Percentiles rank a stretch among this genome's conserved stretches.
These are phyloP conservation scores for Anagyrus pseudococci DNA, from an alignment of 2,888 invertebrate species.

Conservation along the genomic window DNA sequence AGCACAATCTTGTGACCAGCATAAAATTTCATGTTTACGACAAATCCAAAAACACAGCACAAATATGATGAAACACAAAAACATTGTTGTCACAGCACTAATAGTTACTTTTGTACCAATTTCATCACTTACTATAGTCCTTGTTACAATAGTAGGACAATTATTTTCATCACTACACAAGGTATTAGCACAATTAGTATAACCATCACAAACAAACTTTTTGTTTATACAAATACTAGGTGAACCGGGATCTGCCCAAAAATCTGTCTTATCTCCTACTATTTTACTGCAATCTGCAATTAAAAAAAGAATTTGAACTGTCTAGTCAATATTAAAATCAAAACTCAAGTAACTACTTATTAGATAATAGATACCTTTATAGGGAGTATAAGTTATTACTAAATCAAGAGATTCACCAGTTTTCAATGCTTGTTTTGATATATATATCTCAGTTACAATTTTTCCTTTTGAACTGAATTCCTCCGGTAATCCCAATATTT, in stretches of 20 bases:
- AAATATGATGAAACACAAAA: conserved; percentile 63
- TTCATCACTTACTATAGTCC: conserved; percentile 44
- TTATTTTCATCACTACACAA: conserved; percentile 62
- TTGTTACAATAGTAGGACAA: conserved; percentile 47
- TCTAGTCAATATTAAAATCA: not conserved
- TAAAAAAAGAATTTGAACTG: not conserved
- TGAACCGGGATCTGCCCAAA: conserved; percentile 1
- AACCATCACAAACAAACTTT: conserved; percentile 61
- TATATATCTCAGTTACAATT: conserved; percentile 61
- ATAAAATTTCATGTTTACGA: conserved; percentile 62
- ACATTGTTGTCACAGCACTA: conserved; percentile 63
- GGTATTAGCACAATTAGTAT: conserved; percentile 61
- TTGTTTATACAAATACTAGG: conserved; percentile 54
- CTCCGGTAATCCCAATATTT: too few relatives aligned
- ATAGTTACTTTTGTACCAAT: conserved; percentile 62
- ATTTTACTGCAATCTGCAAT: conserved; percentile 19
- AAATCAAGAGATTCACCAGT: conserved; percentile 56
- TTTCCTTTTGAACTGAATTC: conserved; percentile 47
- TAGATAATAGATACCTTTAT: conserved; percentile 53
- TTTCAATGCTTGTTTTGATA: conserved; percentile 53
- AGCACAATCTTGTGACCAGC: conserved; percentile 63
- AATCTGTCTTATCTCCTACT: not conserved
- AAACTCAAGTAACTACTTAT: not conserved
- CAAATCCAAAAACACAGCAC: conserved; percentile 64
- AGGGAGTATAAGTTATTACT: conserved; percentile 63